These are phyloP conservation scores for Drosophila mimica DNA, from an alignment of 2,888 invertebrate genomes.

Conservation along the genomic window DNA sequence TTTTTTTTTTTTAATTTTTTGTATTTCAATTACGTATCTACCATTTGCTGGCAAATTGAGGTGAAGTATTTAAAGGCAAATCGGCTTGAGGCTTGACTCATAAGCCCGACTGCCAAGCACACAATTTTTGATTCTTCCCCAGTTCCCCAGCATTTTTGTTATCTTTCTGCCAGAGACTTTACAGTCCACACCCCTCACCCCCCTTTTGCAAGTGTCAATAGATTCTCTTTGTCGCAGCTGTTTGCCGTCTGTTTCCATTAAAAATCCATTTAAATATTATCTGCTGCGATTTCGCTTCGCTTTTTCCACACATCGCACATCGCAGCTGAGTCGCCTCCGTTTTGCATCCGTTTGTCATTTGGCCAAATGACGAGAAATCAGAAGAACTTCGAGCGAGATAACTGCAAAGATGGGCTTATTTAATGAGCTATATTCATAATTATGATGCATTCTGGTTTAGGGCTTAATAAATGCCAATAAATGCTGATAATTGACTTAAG, in stretches of 20 bases:
- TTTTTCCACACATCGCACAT: slow-evolving; percentile 17
- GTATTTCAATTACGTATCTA: slow-evolving; percentile 47
- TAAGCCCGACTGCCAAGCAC: slow-evolving; percentile 45
- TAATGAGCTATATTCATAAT: slow-evolving; percentile 35
- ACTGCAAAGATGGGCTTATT: slow-evolving; percentile 16
- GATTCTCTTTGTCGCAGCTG: slow-evolving; percentile 27
- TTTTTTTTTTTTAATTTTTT: not conserved
- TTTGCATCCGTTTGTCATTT: slow-evolving; percentile 69
- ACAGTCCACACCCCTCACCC: slow-evolving; percentile 2
- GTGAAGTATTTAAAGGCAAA: slow-evolving; percentile 68
- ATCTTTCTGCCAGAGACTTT: slow-evolving; percentile 56
- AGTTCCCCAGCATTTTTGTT: slow-evolving; percentile 21
- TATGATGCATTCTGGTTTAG: not conserved
- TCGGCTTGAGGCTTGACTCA: slow-evolving; percentile 53
- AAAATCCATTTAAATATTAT: slow-evolving; percentile 76
- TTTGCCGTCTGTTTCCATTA: slow-evolving; percentile 66
- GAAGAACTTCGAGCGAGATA: slow-evolving; percentile 24
- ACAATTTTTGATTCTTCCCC: slow-evolving; percentile 23
- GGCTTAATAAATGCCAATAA: not conserved
- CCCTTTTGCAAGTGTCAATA: not conserved
- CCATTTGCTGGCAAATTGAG: slow-evolving; percentile 65
- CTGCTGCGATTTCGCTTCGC: slow-evolving; percentile 52
- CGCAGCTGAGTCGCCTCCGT: slow-evolving; percentile 1
- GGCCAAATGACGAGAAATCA: slow-evolving; percentile 60
- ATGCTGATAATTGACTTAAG: slow-evolving; percentile 29